These are phyloP conservation scores for Turnix velox DNA, from an alignment of 2,113 vertebrate genomes.

Conservation along the genomic window DNA sequence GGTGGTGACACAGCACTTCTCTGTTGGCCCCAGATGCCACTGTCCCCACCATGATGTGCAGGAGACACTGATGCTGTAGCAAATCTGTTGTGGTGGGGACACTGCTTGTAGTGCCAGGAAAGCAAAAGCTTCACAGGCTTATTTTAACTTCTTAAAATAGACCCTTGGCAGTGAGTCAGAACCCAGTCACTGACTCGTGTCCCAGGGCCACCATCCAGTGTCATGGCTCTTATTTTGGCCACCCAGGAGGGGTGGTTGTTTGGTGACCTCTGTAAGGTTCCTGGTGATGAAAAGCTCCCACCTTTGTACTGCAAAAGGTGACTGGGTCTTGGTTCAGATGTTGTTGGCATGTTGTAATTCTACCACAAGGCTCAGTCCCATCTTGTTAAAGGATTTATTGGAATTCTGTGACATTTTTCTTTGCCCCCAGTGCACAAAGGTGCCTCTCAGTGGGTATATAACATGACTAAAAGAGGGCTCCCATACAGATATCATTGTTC, in stretches of 20 bases:
- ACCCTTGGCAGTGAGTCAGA: not conserved
- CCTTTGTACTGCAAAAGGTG: not conserved
- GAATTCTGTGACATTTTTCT: not conserved
- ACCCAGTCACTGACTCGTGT: not conserved
- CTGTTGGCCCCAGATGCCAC: not conserved
- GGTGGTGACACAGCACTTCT: not conserved
- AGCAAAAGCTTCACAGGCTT: not conserved
- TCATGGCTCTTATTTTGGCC: not conserved
- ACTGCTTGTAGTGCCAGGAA: constrained; percentile 10
- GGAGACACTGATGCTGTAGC: not conserved
- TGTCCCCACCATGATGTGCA: not conserved
- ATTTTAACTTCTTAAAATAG: constrained; percentile 41
- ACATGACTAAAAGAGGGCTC: not conserved
- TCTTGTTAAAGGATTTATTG: not conserved
- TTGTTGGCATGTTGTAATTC: not conserved
- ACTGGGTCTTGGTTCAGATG: not conserved
- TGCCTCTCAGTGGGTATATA: not conserved
- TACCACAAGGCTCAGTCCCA: not conserved
- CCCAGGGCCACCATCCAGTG: not conserved
- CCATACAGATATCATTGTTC: not conserved
- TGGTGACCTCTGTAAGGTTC: not conserved
- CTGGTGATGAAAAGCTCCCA: not conserved
- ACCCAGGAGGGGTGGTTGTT: fast-evolving
- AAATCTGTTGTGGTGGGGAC: not conserved
- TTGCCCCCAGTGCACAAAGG: not conserved